Base-by-base conservation (phyloP, 1,140 invertebrate species). In the Euura lappo region DNA sequence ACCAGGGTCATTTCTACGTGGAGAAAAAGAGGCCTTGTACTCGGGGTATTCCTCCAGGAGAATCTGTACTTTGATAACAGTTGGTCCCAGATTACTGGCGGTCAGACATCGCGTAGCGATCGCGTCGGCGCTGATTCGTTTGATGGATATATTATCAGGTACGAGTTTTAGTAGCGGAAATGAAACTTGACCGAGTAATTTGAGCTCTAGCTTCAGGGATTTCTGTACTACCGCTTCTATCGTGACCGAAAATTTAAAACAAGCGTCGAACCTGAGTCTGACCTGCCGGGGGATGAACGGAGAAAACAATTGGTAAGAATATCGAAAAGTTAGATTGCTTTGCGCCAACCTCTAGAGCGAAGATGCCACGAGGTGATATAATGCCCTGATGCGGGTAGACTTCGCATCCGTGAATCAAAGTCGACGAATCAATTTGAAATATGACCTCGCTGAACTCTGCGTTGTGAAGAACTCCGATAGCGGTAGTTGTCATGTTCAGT, bases 11-110 rank as follows among this genome's bases (percentile, higher is more conserved):
- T 66, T 76, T 5, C 13, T 51, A 3, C 65, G 65, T 60, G 74
- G 69, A 3, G 60, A 76, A 2, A 71, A 7, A 28, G 76, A 76
- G 11, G 83, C 44, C 0, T n/a, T 72, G 70, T 83, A 81, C 73
- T 85, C 82, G 0, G 79, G 78, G 71, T 84, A 83, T 0, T 82
- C 74, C 6, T 81, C 69, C 6, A 83, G 46, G 28, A 72, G 67
- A 73, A 85, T 79, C 43, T 78, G 71, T 7, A 86, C 7, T 42
- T 71, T 73, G 11, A 75, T 6, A 6, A 69, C 44, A 13, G 77
- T 77, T n/a, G 69, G 69, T 45, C 82, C 78, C 6, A 74, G 44
- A 67, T 85, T 86, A 8, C 65, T 71, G 0, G 78, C 75, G 2
- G 68, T 77, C 28, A 86, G 73, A 11, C 60, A 51, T 3, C 76